Evolutionary conservation across 2,797 vertebrate genomes (phyloP), one percentile per base, ranked within the genome.

Genomic region (Tarsius wallacei): DNA sequence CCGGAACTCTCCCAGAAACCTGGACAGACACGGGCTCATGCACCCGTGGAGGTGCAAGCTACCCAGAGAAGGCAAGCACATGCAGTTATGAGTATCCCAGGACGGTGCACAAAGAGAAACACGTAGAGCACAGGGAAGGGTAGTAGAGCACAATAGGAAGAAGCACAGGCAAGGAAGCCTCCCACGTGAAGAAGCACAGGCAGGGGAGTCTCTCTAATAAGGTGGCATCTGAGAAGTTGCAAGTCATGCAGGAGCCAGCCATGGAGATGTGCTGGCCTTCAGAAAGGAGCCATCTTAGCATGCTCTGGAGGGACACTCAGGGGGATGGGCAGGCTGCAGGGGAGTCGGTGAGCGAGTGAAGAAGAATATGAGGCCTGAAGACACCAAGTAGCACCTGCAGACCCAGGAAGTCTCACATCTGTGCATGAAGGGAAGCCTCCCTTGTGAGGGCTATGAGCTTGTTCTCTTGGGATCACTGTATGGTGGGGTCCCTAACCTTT

Each of bases 1-100:
- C 47, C 33, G 64, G 57, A 73, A 57, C n/a, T 82, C 1, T 14
- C 47, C 28, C 8, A 77, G 80, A 84, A 82, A 42, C 19, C 5
- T 57, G 55, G 74, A 51, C 24, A 59, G 57, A 22, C 21, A 49
- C 59, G 68, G 31, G 36, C 49, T 63, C 12, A 24, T 53, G 31
- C 8, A 57, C 7, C 12, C 22, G 7, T 15, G 14, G 19, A 63
- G 55, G 17, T 26, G 19, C n/a, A 11, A 22, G 17, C 64, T n/a
- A 55, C 53, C 24, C 59, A 76, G 42, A 47, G 33, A 49, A 24
- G 28, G 12, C n/a, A 64, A 49, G 76, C 1, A 24, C 7, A 21
- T 0, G 19, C 9, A 81, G 47, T 22, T 16, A 51, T 0, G 4
- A 31, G 10, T 31, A 28, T 0, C 31, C 33, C 10, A 2, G 42